These are phyloP conservation scores for Phyllotis vaccarum DNA, from an alignment of 2,797 vertebrate genomes.

Conservation along the genomic window DNA sequence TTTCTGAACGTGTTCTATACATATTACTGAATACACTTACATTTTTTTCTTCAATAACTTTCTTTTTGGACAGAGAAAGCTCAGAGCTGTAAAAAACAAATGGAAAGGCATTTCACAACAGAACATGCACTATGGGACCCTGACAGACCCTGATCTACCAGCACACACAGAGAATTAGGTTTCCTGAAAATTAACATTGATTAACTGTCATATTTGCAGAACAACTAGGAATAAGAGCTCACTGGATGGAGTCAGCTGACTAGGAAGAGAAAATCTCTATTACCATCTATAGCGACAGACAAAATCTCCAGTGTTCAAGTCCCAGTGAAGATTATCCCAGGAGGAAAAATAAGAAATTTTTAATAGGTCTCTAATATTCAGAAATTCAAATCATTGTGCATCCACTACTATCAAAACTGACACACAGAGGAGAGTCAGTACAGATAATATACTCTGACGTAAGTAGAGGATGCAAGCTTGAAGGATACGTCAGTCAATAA, in stretches of 20 bases:
- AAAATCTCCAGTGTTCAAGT: background rate
- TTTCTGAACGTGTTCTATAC: background rate
- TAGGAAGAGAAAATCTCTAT: background rate
- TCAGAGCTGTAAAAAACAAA: slow-evolving; percentile 54
- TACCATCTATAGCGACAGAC: background rate
- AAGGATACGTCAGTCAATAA: background rate
- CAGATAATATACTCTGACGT: background rate
- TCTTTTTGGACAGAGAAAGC: slow-evolving; percentile 42
- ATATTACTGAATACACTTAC: slow-evolving; percentile 12
- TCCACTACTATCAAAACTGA: background rate
- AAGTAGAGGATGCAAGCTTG: background rate
- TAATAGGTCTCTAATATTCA: background rate
- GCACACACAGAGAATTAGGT: background rate
- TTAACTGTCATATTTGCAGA: slow-evolving; percentile 67
- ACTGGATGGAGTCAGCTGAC: slow-evolving; percentile 1
- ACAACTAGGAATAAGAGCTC: slow-evolving; percentile 42
- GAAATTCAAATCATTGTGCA: background rate
- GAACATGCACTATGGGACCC: background rate
- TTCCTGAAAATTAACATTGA: slow-evolving; percentile 61
- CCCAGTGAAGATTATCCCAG: background rate
- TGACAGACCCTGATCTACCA: slow-evolving; percentile 36
- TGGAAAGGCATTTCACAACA: slow-evolving; percentile 34
- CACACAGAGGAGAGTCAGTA: background rate
- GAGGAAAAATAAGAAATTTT: background rate
- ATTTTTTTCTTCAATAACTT: slow-evolving; percentile 8